Base-by-base conservation (phyloP, 2,113 vertebrate genomes). In the Oxyruncus cristatus region DNA sequence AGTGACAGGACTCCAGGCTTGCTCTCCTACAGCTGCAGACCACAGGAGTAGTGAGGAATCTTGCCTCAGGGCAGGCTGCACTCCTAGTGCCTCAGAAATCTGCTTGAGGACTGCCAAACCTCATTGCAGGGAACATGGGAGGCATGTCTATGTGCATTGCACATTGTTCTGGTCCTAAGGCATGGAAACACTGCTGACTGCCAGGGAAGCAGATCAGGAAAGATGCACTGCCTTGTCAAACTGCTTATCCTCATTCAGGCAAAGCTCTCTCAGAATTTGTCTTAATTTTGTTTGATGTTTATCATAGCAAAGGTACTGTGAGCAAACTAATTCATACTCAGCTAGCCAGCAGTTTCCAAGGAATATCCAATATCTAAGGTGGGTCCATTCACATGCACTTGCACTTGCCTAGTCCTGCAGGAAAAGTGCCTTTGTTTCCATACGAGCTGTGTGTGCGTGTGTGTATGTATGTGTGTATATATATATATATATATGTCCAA, bases 341-440 rank as follows among this genome's bases (percentile, higher is more conserved):
- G 5, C 14, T 53, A 37, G 32, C 14, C n/a, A 78, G 26, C 19
- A 82, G 28, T 61, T 63, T 78, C 47, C 56, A 75, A 67, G 37
- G 59, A 73, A 84, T 32, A 17, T 71, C 28, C 2, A 0, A 67
- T 53, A 46, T 22, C 42, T 58, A 21, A 39, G 30, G 5, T 10
- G 70, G 23, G 9, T 72, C 56, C 11, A 14, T 75, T 76, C 18
- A 42, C 7, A 16, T 11, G 17, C 0, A 0, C 11, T 55, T 26
- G 9, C 26, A 58, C 17, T 63, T 35, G 41, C 37, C 63, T 2
- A 49, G 70, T 37, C 37, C 68, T 78, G n/a, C 56, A 72, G 56
- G 78, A 49, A 19, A 85, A 47, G 20, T 56, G 15, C 6, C 14
- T 53, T 72, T 23, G 4, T 42, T 83, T 79, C 88, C 9, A 6